Evolutionary conservation across 2,888 invertebrate species (phyloP).

Genomic region (Platycheirus rosarum): DNA sequence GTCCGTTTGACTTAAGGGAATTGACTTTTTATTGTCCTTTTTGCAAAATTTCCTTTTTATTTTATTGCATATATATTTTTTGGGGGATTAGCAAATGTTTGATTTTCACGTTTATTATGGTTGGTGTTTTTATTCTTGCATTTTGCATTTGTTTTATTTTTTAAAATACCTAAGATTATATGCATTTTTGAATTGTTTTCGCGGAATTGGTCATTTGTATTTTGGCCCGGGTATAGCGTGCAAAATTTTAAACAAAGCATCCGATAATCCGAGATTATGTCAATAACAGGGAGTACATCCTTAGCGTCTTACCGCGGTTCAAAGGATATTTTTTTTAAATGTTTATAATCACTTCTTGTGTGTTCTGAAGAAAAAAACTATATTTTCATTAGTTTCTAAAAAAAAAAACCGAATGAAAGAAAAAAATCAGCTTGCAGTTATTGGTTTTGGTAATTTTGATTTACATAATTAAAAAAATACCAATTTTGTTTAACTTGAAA

Average conservation of each 20-base stretch:
- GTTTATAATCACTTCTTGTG: too few species aligned
- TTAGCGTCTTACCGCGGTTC: too few species aligned
- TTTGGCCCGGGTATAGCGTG: background rate
- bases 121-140: constrained; percentile 36
- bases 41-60: constrained; percentile 11
- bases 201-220: constrained; percentile 16
- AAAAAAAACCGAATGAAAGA: too few species aligned
- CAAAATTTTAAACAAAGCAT: constrained; percentile 5
- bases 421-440: too few species aligned
- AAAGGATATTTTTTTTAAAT: too few species aligned
- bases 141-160: constrained; percentile 48
- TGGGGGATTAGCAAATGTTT: constrained; percentile 55
- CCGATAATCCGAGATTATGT: constrained; percentile 1
- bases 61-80: constrained; percentile 2
- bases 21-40: constrained; percentile 46
- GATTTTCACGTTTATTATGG: constrained; percentile 49
- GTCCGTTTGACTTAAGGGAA: constrained; percentile 1
- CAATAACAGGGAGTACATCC: constrained; percentile 1
- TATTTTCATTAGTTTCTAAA: too few species aligned
- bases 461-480: too few species aligned
- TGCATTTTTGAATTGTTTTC: constrained; percentile 15
- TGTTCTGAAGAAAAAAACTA: too few species aligned
- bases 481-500: too few species aligned
- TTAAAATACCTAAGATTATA: constrained; percentile 11
- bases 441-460: too few species aligned